phyloP scores from a whole-genome alignment of 2,797 vertebrate genomes.

The Rhabdophis nuchalis region DNA sequence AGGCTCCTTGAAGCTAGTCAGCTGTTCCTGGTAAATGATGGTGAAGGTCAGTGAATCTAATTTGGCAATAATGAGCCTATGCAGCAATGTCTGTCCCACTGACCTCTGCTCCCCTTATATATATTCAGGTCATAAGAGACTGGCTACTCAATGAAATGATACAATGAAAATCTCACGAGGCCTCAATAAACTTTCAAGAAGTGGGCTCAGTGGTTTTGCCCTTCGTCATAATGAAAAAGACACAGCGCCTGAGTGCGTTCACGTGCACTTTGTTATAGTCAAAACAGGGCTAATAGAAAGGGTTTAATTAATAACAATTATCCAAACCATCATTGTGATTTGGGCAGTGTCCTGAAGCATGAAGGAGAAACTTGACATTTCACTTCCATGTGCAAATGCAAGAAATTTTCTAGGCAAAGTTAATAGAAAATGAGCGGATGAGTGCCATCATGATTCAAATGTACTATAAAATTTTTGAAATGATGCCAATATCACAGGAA shows the following conservation, averaged over 20 bases:
- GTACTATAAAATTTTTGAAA: slow-evolving; percentile 74
- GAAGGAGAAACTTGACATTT: slow-evolving; percentile 74
- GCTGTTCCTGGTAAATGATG: slow-evolving; percentile 53
- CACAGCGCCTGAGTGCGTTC: slow-evolving; percentile 29
- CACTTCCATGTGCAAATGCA: slow-evolving; percentile 47
- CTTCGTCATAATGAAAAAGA: slow-evolving; percentile 22
- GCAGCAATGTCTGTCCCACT: slow-evolving; percentile 12
- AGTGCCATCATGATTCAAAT: slow-evolving; percentile 65
- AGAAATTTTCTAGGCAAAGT: slow-evolving; percentile 66
- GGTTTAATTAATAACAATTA: slow-evolving; percentile 76
- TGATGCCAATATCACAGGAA: slow-evolving; percentile 70
- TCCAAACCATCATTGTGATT: slow-evolving; percentile 57
- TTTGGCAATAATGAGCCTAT: slow-evolving; percentile 59
- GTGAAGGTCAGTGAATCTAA: slow-evolving; percentile 69
- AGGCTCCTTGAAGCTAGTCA: slow-evolving; percentile 61
- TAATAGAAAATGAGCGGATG: slow-evolving; percentile 71
- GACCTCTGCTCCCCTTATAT: neutral
- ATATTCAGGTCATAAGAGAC: slow-evolving; percentile 34
- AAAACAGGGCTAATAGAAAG: slow-evolving; percentile 54
- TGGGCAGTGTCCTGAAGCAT: slow-evolving; percentile 65
- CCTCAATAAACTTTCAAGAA: slow-evolving; percentile 3
- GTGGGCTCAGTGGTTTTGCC: slow-evolving; percentile 37
- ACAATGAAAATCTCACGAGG: slow-evolving; percentile 32
- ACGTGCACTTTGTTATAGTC: slow-evolving; percentile 38
- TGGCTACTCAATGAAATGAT: slow-evolving; percentile 48